Base-by-base conservation (phyloP, 1,140 invertebrate genomes). In the Leptopilina boulardi region DNA sequence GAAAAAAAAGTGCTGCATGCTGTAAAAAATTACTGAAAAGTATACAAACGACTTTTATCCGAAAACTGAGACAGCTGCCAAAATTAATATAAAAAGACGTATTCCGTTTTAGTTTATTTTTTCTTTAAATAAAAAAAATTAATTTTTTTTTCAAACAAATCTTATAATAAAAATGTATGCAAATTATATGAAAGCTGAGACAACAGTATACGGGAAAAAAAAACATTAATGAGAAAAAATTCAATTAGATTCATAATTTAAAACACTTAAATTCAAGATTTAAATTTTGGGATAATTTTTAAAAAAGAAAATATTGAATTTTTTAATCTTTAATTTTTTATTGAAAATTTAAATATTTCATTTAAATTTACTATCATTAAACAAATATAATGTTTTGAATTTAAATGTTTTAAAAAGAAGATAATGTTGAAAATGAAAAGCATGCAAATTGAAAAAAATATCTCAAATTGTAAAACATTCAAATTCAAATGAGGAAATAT, bases 1-100 rank as follows among this genome's bases (percentile, higher is more conserved):
- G 59, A 66, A 23, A 30, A 75, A 38, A 76, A 75, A 72, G 73
- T 85, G 83, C 81, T 84, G 79, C 86, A 87, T 87, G 85, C 83
- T 81, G 80, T 84, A 84, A 84, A 66, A 66, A 10, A 66, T 15
- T 30, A 66, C 59, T 66, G 11, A 66, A 66, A 66, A 34, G 13
- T 30, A 66, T 66, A 66, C 26, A 15, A 66, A 66, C 59, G 59
- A 66, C 15, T 66, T 66, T 66, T 66, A 66, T 66, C 59, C 59
- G 59, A 34, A 66, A 66, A 66, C 2, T 66, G 59, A 66, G 59
- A 66, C 59, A 66, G 15, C 59, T 66, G 56, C 9, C 56, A 30
- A 66, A n/a, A 66, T 66, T 34, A 30, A 66, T 30, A 30, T 4
- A 30, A 34, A n/a, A 47, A 59, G 9, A 66, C 26, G 11, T 34